Percentiles rank a stretch among this genome's conserved stretches.
These are phyloP conservation scores for Bombus soroeensis DNA, from an alignment of 1,140 invertebrate genomes.

Conservation along the genomic window DNA sequence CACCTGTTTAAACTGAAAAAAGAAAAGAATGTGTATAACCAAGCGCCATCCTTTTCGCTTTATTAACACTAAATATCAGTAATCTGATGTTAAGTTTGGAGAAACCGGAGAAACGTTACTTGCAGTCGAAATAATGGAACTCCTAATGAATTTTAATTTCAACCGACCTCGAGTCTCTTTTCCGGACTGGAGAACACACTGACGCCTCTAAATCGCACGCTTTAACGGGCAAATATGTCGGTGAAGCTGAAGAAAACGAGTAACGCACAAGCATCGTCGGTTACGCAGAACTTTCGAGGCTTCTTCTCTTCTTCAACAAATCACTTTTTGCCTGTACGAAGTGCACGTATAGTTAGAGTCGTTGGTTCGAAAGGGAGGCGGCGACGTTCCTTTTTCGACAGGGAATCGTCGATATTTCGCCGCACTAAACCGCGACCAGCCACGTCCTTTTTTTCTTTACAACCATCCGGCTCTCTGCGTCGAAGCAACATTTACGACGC, in stretches of 20 bases:
- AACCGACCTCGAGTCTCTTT: background rate
- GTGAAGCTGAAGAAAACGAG: background rate
- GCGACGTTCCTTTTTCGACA: conserved; percentile 9
- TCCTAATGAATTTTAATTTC: conserved; percentile 22
- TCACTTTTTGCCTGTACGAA: background rate
- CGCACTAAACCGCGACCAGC: conserved; percentile 36
- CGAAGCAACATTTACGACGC: conserved; percentile 57
- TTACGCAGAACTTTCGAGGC: background rate
- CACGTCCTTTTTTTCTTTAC: conserved; percentile 21
- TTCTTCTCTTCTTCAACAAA: background rate
- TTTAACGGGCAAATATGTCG: background rate
- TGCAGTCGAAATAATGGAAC: background rate
- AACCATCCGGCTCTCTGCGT: conserved; percentile 12
- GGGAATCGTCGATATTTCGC: conserved; percentile 54
- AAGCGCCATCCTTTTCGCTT: background rate
- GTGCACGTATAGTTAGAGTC: background rate
- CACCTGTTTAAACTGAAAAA: background rate
- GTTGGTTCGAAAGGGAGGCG: background rate
- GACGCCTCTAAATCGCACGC: background rate
- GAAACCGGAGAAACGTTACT: background rate
- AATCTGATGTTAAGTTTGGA: background rate
- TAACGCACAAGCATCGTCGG: background rate
- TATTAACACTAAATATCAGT: background rate
- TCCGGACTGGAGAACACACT: no score
- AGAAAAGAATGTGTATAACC: background rate